Base-by-base conservation (phyloP, 2,113 vertebrate genomes). In the Cephalophus harveyi region DNA sequence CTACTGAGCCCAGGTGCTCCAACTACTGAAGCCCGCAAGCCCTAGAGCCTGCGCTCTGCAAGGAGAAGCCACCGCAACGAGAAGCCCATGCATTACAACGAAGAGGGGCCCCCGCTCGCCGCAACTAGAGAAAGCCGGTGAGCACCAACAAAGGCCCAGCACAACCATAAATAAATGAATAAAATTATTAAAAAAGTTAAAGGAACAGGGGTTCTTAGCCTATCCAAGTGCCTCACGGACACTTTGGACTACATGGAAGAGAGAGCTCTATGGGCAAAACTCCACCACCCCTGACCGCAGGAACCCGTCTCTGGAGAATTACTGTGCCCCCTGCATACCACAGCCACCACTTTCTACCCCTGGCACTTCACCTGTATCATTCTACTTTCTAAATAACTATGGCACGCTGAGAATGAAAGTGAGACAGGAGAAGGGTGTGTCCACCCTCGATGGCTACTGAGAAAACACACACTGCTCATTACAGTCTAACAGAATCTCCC, bases 231-330 rank as follows among this genome's bases (percentile, higher is more conserved):
- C n/a, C 40, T 71, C 10, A 10, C 16, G 23, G 79, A 79, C 2
- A 8, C 89, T 48, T 6, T 23, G 85, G 52, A 33, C 36, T 40
- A 76, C 54, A 5, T 0, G 8, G 43, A 83, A 76, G 25, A 52
- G 14, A 23, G 12, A 48, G 28, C 16, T 10, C n/a, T 12, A 19
- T 0, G 8, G 59, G 52, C 12, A 5, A 71, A 62, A 52, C 60
- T 33, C n/a, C 14, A 10, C 7, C 71, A 6, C 60, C 4, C 40
- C 9, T 17, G n/a, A 19, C 60, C 2, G 0, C 0, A n/a, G 60
- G 81, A 76, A 52, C n/a, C 15, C 1, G 1, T 13, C 43, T 52
- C 25, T 50, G 2, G 3, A 57, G 83, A 57, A 54, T 5, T 15
- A 12, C 11, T 10, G 7, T 13, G 60, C 83, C 1, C 4, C 62